These are phyloP conservation scores for Coluber constrictor DNA, from an alignment of 2,797 vertebrate species.

Conservation along the genomic window DNA sequence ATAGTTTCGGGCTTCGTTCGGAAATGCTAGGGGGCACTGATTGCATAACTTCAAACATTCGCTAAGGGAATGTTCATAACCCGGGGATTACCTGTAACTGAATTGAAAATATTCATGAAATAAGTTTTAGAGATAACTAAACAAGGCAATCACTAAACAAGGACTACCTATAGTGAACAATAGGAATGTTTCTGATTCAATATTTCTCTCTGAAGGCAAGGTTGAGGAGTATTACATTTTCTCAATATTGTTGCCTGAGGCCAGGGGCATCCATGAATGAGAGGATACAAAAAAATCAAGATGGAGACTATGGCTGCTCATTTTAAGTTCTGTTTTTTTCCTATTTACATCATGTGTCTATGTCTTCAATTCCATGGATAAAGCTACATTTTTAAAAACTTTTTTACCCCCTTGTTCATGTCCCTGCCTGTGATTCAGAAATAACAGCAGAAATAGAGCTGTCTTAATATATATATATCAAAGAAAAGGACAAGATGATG, in stretches of 20 bases:
- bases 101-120: neutral
- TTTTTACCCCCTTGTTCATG: neutral
- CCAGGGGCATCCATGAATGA: neutral
- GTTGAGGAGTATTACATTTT: neutral
- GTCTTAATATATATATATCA: neutral
- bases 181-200: neutral
- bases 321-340: too few species aligned
- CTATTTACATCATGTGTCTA: too few species aligned
- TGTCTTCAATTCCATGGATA: neutral
- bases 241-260: neutral
- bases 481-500: neutral
- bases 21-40: too few species aligned
- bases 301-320: too few species aligned
- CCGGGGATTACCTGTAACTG: too few species aligned
- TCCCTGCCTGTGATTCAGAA: neutral
- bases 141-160: neutral
- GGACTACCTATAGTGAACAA: neutral
- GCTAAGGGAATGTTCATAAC: too few species aligned
- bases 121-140: neutral
- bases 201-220: neutral
- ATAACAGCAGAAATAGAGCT: neutral
- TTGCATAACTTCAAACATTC: too few species aligned
- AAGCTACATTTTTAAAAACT: neutral
- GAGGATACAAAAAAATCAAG: neutral
- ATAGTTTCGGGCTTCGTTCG: too few species aligned